A percentile compares a stretch with the other conserved stretches of the same genome.
These are phyloP conservation scores for Pangasianodon hypophthalmus DNA, from an alignment of 2,113 vertebrate genomes.

Conservation along the genomic window DNA sequence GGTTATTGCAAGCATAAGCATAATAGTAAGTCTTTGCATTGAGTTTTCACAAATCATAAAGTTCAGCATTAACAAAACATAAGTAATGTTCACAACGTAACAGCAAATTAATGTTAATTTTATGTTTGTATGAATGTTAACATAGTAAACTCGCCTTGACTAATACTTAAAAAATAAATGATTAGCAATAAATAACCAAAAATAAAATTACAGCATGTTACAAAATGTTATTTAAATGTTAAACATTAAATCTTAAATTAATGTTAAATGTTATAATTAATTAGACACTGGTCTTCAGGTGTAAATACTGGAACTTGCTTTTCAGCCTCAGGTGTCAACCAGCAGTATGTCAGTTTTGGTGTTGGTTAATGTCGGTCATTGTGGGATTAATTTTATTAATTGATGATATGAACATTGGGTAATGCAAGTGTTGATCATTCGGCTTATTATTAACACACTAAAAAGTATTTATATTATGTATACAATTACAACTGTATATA, in stretches of 20 bases:
- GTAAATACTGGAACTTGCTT: neutral
- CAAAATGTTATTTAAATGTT: neutral
- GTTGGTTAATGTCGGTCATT: too few relatives aligned
- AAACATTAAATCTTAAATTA: too few relatives aligned
- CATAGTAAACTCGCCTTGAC: neutral
- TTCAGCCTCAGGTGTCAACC: too few relatives aligned
- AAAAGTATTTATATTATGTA: too few relatives aligned
- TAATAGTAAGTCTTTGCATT: neutral
- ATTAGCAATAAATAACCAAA: neutral
- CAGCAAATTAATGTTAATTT: neutral
- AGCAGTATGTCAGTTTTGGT: too few relatives aligned
- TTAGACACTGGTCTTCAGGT: neutral
- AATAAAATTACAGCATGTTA: neutral
- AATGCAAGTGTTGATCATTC: too few relatives aligned
- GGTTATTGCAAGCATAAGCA: neutral
- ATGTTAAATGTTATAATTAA: neutral
- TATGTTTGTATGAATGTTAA: neutral
- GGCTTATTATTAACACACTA: too few relatives aligned
- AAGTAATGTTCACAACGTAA: neutral
- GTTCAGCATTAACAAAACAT: neutral
- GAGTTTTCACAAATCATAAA: neutral
- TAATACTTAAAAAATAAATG: neutral
- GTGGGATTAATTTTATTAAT: too few relatives aligned
- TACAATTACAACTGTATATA: too few relatives aligned
- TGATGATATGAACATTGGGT: too few relatives aligned